These are phyloP conservation scores for Nettapus auritus DNA, from an alignment of 2,113 vertebrate species.

Conservation along the genomic window DNA sequence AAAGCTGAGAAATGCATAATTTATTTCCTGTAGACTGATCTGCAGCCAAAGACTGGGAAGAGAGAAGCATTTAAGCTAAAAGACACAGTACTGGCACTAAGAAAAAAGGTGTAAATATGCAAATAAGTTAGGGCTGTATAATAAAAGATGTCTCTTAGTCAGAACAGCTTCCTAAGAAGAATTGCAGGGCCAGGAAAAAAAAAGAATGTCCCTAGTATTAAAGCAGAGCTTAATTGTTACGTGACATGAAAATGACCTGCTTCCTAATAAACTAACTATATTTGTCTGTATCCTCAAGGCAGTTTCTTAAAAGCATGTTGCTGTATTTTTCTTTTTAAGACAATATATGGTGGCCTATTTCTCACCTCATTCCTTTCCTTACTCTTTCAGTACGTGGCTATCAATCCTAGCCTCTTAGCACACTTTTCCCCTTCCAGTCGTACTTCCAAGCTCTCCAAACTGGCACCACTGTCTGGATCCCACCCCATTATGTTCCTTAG, in stretches of 20 bases:
- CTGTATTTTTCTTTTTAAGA: background rate
- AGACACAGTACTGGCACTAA: background rate
- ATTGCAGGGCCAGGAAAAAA: background rate
- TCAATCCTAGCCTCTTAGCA: background rate
- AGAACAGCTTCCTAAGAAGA: background rate
- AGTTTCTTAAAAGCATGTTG: background rate
- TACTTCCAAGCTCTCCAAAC: background rate
- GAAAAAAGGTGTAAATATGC: background rate
- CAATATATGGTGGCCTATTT: accelerated
- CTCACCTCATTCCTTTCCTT: background rate
- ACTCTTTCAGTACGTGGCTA: background rate
- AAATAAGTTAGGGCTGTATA: background rate
- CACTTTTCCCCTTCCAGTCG: background rate
- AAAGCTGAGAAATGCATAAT: background rate
- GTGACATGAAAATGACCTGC: background rate
- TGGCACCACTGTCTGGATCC: background rate
- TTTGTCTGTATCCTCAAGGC: background rate
- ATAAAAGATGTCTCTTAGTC: background rate
- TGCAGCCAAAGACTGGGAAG: background rate
- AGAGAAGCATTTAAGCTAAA: background rate
- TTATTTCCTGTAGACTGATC: background rate
- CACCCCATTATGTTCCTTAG: background rate
- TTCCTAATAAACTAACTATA: background rate
- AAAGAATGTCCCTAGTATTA: background rate
- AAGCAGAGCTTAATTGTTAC: background rate